phyloP scores from a whole-genome alignment of 2,797 vertebrate species.

The Cercopithecus diana region DNA sequence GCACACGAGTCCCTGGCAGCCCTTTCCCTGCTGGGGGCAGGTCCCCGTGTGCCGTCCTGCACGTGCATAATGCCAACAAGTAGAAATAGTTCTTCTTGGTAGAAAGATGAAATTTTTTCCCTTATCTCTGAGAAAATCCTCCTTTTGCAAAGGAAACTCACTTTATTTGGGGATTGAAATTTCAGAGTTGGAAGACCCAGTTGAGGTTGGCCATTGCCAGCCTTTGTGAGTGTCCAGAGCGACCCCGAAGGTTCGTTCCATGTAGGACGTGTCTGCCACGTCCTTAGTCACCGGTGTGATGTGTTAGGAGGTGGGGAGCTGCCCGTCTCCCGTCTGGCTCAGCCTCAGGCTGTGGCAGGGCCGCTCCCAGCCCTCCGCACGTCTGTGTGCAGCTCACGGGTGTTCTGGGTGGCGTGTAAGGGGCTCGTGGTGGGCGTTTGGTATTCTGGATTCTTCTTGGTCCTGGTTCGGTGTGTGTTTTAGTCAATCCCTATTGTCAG shows the following conservation, averaged over 20 bases:
- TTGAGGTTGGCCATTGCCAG: too few relatives aligned
- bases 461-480: neutral
- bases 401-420: neutral
- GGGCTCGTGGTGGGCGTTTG: neutral
- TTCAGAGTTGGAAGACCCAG: neutral
- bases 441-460: neutral
- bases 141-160: neutral
- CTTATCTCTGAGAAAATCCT: neutral
- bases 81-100: neutral
- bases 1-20: fast-evolving
- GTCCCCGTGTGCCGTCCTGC: fast-evolving
- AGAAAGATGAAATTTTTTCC: neutral
- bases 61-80: fast-evolving
- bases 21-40: fast-evolving
- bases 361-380: too few relatives aligned
- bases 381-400: fast-evolving
- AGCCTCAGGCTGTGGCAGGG: neutral
- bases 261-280: fast-evolving
- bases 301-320: fast-evolving
- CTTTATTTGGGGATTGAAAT: neutral
- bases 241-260: neutral
- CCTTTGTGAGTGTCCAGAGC: fast-evolving
- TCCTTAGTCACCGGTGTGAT: too few relatives aligned
- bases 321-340: fast-evolving
- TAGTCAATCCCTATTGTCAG: neutral